Evolutionary conservation across 2,113 vertebrate genomes (phyloP).

Genomic region (Rhadina sibilatrix): DNA sequence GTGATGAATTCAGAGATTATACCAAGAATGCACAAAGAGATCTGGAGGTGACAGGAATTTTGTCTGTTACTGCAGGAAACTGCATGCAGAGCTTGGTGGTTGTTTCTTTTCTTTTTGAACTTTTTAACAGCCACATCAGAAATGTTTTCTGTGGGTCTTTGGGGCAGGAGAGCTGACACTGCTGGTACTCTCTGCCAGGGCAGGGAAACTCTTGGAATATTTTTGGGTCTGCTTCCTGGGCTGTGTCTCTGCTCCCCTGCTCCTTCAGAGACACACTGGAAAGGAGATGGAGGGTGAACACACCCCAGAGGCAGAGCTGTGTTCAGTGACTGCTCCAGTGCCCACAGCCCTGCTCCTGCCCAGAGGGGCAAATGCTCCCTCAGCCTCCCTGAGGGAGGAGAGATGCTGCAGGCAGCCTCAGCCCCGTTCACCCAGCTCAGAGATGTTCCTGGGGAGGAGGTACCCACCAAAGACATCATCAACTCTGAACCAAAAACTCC

Average conservation of each 20-base stretch:
- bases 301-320: background rate
- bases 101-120: background rate
- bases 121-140: background rate
- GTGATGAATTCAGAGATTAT: background rate
- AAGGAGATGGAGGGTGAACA: background rate
- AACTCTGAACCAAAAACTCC: background rate
- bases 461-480: background rate
- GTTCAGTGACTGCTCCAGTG: background rate
- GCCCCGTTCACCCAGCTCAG: background rate
- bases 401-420: background rate
- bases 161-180: background rate
- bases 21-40: constrained; percentile 2
- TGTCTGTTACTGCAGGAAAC: background rate
- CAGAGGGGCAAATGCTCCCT: background rate
- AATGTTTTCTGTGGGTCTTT: background rate
- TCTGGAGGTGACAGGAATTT: background rate
- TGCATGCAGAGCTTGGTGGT: background rate
- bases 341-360: background rate
- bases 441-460: background rate
- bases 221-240: background rate
- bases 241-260: background rate
- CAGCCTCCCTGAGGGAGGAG: background rate
- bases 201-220: background rate
- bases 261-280: background rate
- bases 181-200: fast-evolving